phyloP scores from a whole-genome alignment of 1,140 invertebrate species.

The Micrasema minimum region DNA sequence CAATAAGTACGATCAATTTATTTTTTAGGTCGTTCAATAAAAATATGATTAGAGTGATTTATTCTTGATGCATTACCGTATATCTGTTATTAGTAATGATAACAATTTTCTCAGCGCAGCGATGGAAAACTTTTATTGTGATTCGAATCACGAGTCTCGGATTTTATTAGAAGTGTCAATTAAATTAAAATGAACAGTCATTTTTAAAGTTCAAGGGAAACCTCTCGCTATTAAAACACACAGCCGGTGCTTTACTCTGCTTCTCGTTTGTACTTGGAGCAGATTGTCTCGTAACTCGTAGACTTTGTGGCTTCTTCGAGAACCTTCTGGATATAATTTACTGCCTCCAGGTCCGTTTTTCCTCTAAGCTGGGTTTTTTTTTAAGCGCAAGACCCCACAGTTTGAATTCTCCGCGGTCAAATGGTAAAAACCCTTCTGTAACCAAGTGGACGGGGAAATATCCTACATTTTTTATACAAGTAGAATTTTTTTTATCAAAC shows the following conservation, averaged over 20 bases:
- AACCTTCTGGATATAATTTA: neutral
- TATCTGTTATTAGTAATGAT: constrained; percentile 1
- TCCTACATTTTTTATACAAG: no score
- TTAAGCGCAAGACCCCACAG: no score
- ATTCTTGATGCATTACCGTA: neutral
- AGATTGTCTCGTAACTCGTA: constrained; percentile 15
- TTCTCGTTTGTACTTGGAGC: neutral
- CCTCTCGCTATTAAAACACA: neutral
- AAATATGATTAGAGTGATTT: neutral
- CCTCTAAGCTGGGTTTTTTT: no score
- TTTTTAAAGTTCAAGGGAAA: constrained; percentile 22
- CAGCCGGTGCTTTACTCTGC: neutral
- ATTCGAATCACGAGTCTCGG: neutral
- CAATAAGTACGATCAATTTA: no score
- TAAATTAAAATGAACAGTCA: constrained; percentile 7
- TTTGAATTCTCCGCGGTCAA: no score
- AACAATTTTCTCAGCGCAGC: neutral
- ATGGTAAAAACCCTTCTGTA: no score
- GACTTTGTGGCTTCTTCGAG: neutral
- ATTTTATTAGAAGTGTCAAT: constrained; percentile 26
- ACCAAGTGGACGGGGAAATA: no score
- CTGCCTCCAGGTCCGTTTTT: neutral
- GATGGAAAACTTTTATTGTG: constrained; percentile 10
- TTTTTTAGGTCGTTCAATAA: no score
- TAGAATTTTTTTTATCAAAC: no score